A percentile compares a stretch with the other conserved stretches of the same genome.
Evolutionary conservation across 2,113 vertebrate genomes (phyloP).

Genomic region (Pangasianodon gigas): DNA sequence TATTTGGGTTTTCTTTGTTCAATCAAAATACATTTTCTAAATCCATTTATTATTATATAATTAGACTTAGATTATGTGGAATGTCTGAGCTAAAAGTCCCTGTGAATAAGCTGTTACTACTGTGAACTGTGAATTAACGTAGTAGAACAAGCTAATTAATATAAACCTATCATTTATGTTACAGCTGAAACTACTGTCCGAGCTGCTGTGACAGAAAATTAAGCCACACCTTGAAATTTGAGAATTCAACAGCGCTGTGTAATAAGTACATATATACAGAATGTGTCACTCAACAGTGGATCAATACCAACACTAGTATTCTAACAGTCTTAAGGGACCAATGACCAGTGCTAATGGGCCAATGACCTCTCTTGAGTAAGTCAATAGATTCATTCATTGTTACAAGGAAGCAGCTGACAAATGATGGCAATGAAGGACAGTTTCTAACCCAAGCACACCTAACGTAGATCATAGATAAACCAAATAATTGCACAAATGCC

Average conservation of each 20-base stretch:
- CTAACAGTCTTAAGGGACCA: conserved; percentile 1
- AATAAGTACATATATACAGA: not conserved
- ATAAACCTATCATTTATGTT: not conserved
- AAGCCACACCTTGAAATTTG: not conserved
- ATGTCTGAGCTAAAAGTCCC: not conserved
- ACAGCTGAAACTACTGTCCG: not conserved
- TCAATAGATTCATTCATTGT: conserved; percentile 22
- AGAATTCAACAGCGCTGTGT: not conserved
- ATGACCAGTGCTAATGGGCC: conserved; percentile 14
- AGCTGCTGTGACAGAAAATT: not conserved
- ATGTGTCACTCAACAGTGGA: not conserved
- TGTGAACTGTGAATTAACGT: too few species aligned
- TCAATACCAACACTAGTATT: conserved; percentile 19
- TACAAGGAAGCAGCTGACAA: conserved; percentile 31
- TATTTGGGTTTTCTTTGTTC: not conserved
- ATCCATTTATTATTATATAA: not conserved
- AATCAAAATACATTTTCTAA: not conserved
- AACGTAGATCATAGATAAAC: conserved; percentile 60
- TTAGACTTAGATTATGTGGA: not conserved
- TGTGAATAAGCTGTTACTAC: not conserved
- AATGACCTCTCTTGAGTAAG: conserved; percentile 11
- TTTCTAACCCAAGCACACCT: not conserved
- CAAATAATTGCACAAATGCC: conserved; percentile 68
- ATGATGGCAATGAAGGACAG: not conserved
- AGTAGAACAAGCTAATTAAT: not conserved